phyloP scores from a whole-genome alignment of 2,797 vertebrate species.

The Harpagifer antarcticus region DNA sequence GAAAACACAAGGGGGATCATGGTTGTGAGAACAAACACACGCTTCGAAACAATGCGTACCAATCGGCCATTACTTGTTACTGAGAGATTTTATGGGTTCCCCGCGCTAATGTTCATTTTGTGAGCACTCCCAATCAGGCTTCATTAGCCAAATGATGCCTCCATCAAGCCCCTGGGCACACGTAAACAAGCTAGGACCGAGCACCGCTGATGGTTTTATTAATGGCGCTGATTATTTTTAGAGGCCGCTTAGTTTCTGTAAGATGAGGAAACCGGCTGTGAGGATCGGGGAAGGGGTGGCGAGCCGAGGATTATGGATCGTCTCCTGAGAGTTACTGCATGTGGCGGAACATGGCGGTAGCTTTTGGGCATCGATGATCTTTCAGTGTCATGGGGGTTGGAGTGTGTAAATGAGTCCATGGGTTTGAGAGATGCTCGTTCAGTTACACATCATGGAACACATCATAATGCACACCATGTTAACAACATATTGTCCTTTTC shows the following conservation, averaged over 20 bases:
- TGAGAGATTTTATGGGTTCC: constrained; percentile 68
- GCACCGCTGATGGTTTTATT: constrained; percentile 76
- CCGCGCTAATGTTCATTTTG: constrained; percentile 74
- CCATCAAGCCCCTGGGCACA: constrained; percentile 73
- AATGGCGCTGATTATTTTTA: constrained; percentile 79
- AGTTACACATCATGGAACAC: neutral
- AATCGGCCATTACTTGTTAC: constrained; percentile 60
- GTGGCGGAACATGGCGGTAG: constrained; percentile 3
- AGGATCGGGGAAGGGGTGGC: constrained; percentile 14
- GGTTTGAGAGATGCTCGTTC: constrained; percentile 22
- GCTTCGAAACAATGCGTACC: constrained; percentile 6
- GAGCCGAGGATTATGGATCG: constrained; percentile 52
- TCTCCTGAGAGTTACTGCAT: constrained; percentile 41
- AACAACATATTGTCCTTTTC: too few relatives aligned
- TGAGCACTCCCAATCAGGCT: constrained; percentile 77
- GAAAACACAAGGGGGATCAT: neutral
- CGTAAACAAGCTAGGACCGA: constrained; percentile 76
- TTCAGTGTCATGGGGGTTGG: constrained; percentile 10
- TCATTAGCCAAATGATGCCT: constrained; percentile 75
- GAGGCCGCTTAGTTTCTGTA: constrained; percentile 66
- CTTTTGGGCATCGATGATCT: constrained; percentile 10
- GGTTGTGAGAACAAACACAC: too few relatives aligned
- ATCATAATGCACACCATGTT: too few relatives aligned
- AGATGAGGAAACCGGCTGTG: constrained; percentile 40
- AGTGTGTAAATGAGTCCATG: constrained; percentile 24